Evolutionary conservation across 2,888 invertebrate species (phyloP).

Genomic region (Cataglyphis cursor): DNA sequence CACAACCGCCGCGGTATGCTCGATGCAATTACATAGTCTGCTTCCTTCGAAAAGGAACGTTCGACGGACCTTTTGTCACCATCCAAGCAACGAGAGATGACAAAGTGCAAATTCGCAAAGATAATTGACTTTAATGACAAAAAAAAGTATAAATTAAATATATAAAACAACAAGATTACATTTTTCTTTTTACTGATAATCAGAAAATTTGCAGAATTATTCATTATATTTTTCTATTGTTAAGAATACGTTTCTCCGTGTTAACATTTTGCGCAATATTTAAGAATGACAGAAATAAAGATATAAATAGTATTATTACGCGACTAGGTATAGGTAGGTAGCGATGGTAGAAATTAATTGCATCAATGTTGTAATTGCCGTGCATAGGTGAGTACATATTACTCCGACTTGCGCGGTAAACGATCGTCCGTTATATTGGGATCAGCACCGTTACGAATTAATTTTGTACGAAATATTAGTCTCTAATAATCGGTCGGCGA

Average conservation of each 20-base stretch:
- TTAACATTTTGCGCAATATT: not conserved
- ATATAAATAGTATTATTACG: not conserved
- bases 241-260: not conserved
- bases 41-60: conserved; percentile 82
- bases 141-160: not conserved
- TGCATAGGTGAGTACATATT: not conserved
- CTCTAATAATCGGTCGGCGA: conserved; percentile 43
- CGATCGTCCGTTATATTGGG: conserved; percentile 29
- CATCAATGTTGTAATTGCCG: conserved; percentile 2
- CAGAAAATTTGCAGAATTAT: not conserved
- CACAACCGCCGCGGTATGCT: conserved; percentile 48
- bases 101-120: not conserved
- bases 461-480: conserved; percentile 51
- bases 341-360: conserved; percentile 9
- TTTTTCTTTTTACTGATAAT: not conserved
- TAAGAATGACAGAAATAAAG: not conserved
- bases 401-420: not conserved
- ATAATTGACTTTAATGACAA: not conserved
- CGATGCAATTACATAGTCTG: conserved; percentile 83
- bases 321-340: not conserved
- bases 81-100: conserved; percentile 25
- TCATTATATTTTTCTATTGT: not conserved
- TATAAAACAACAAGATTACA: not conserved
- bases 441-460: conserved; percentile 60
- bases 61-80: conserved; percentile 78